Conservation (phyloP, 2,888 invertebrate species). For the Pyrochroa serraticornis region DNA sequence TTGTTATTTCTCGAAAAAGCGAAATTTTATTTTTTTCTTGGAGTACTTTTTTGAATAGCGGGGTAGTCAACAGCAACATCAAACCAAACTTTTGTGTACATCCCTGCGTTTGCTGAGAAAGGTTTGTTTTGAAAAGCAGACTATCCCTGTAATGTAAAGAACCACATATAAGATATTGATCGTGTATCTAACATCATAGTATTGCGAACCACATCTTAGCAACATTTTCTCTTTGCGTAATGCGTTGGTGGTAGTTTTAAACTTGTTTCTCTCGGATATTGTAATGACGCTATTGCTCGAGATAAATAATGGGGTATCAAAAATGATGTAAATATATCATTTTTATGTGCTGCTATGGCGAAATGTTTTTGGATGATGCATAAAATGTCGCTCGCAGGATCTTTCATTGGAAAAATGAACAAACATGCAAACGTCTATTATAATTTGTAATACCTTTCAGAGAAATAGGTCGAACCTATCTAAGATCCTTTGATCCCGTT, state of each 20-base stretch:
- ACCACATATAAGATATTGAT: neutral
- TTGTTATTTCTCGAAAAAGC: no score
- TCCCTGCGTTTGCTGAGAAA: neutral
- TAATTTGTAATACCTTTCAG: no score
- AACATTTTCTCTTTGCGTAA: constrained; percentile 8
- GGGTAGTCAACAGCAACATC: constrained; percentile 10
- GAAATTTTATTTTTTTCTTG: constrained; percentile 5
- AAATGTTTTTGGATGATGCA: neutral
- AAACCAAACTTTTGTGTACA: constrained; percentile 6
- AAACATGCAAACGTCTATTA: no score
- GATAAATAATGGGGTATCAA: constrained; percentile 12
- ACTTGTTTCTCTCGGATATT: constrained; percentile 12
- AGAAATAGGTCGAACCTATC: no score
- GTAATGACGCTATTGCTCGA: constrained; percentile 8
- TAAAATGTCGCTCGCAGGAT: neutral
- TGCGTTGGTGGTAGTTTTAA: constrained; percentile 14
- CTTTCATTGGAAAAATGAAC: no score
- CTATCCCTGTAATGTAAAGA: constrained; percentile 2
- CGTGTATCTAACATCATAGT: neutral
- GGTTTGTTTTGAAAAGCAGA: constrained; percentile 13
- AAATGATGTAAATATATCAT: constrained; percentile 16
- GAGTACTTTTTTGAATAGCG: constrained; percentile 16
- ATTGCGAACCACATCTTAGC: constrained; percentile 11
- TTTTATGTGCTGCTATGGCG: neutral
- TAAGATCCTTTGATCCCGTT: no score